Percentiles rank a stretch among this genome's conserved stretches.
These are phyloP conservation scores for Drosophila hydei DNA, from an alignment of 1,140 invertebrate genomes.

Conservation along the genomic window DNA sequence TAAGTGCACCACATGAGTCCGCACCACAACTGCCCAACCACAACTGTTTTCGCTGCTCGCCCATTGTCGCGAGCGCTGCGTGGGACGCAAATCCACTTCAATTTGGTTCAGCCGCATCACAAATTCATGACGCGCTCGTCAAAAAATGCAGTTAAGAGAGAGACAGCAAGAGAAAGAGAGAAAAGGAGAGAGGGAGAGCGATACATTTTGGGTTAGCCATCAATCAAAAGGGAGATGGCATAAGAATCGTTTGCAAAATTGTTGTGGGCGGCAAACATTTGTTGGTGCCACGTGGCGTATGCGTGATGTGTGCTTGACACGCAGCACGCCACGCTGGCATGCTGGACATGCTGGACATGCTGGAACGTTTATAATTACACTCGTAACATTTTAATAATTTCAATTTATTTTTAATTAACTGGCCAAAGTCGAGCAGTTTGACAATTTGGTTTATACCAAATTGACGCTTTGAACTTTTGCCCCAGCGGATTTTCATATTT, in stretches of 20 bases:
- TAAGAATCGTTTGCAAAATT: constrained; percentile 44
- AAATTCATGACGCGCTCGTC: constrained; percentile 71
- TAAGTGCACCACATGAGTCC: background rate
- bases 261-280: constrained; percentile 27
- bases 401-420: constrained; percentile 78
- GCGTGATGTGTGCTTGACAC: constrained; percentile 45
- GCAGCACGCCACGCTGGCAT: background rate
- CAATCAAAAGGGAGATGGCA: constrained; percentile 58
- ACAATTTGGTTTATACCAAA: constrained; percentile 42
- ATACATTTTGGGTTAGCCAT: constrained; percentile 52
- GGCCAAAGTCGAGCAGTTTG: constrained; percentile 12
- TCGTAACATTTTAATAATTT: constrained; percentile 69
- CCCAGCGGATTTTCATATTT: background rate
- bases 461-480: constrained; percentile 53
- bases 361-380: constrained; percentile 56
- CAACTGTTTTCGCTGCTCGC: constrained; percentile 12
- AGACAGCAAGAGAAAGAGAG: background rate
- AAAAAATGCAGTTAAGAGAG: constrained; percentile 63
- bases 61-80: background rate
- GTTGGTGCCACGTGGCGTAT: constrained; percentile 57
- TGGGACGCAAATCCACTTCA: constrained; percentile 64
- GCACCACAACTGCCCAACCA: background rate
- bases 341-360: background rate
- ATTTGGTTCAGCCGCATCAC: constrained; percentile 71
- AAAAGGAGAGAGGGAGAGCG: background rate